These are phyloP conservation scores for Empidonax traillii DNA, from an alignment of 2,113 vertebrate species.

Conservation along the genomic window DNA sequence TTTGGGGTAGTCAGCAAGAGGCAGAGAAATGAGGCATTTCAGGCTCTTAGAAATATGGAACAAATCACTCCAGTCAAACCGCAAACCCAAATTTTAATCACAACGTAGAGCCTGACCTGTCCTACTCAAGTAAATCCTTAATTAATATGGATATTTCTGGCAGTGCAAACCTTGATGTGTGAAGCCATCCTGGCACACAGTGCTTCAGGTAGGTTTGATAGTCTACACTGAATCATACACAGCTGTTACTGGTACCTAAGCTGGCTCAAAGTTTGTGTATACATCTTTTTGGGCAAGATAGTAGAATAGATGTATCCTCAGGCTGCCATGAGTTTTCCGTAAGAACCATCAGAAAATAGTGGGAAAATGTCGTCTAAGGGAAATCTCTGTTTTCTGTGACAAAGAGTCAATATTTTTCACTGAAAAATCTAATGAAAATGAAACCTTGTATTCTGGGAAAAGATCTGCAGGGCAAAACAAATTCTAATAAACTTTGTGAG, in stretches of 20 bases:
- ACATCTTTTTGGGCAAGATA: neutral
- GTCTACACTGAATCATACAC: neutral
- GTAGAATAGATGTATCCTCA: neutral
- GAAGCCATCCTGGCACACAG: neutral
- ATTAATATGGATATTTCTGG: neutral
- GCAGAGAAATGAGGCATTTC: neutral
- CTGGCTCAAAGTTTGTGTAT: neutral
- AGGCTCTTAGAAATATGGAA: neutral
- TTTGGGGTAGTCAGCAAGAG: neutral
- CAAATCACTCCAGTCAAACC: neutral
- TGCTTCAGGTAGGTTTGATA: neutral
- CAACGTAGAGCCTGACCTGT: neutral
- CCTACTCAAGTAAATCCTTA: neutral
- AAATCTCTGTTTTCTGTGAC: neutral
- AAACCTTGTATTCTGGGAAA: neutral
- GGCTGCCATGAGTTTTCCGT: neutral
- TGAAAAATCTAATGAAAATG: neutral
- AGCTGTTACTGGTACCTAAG: neutral
- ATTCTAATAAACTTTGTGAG: neutral
- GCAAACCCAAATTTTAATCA: neutral
- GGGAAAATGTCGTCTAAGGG: neutral
- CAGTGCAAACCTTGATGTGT: neutral
- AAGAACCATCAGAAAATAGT: neutral
- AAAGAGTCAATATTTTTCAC: neutral
- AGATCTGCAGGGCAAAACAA: neutral